Conservation (phyloP, 92 coral and sea anemone genomes). For the Parazoanthus atlanticus region DNA sequence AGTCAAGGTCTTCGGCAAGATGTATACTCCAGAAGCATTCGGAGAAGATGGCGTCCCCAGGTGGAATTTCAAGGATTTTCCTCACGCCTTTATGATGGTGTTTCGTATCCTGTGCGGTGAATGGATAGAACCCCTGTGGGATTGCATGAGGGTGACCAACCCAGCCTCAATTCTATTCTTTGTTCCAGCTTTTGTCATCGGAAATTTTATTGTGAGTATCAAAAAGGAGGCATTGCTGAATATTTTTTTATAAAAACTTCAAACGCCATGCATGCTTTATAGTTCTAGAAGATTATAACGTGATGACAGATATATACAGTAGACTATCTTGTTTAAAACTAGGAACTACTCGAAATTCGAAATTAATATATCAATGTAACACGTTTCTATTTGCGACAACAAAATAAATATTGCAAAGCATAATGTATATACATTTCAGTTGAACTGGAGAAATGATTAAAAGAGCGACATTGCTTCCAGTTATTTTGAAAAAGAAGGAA, state of each 20-base stretch:
- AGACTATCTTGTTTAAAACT: too few relatives aligned
- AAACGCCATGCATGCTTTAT: too few relatives aligned
- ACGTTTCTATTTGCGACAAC: neutral
- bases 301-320: neutral
- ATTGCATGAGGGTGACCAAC: slow-evolving; percentile 93
- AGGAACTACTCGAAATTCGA: too few relatives aligned
- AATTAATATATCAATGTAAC: too few relatives aligned
- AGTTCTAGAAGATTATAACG: neutral
- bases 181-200: slow-evolving; percentile 93
- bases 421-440: neutral
- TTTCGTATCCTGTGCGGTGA: slow-evolving; percentile 96
- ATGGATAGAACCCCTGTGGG: slow-evolving; percentile 99
- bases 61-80: slow-evolving; percentile 95
- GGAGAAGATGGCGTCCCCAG: slow-evolving; percentile 84
- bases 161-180: slow-evolving; percentile 85
- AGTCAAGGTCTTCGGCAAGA: slow-evolving; percentile 80
- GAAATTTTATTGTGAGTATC: slow-evolving; percentile 91
- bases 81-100: slow-evolving; percentile 98
- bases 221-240: neutral
- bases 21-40: slow-evolving; percentile 76
- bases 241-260: neutral
- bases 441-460: neutral
- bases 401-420: neutral
- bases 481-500: neutral
- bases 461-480: neutral